phyloP scores from a whole-genome alignment of 2,113 vertebrate genomes.

The Triplophysa dalaica region DNA sequence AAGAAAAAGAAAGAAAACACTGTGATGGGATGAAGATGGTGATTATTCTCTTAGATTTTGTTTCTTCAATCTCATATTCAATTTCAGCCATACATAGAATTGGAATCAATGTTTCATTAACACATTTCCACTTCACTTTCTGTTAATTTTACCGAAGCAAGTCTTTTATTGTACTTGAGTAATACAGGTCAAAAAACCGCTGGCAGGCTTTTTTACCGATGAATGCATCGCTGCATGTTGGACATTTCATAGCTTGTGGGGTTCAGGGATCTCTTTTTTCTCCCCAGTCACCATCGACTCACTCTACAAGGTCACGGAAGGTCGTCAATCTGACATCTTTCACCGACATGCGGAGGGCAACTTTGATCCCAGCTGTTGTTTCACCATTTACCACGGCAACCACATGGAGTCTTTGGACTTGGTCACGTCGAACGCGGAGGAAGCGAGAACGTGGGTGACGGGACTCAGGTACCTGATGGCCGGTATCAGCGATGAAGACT shows the following conservation, averaged over 20 bases:
- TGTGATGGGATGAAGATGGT: background rate
- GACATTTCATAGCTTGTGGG: background rate
- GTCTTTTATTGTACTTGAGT: background rate
- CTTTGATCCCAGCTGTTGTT: conserved; percentile 92
- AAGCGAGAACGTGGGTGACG: conserved; percentile 95
- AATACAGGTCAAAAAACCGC: background rate
- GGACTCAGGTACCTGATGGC: conserved; percentile 96
- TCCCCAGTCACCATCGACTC: conserved; percentile 91
- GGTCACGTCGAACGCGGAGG: conserved; percentile 91
- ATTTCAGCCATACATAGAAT: background rate
- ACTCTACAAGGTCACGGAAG: conserved; percentile 96
- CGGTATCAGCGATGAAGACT: conserved; percentile 96
- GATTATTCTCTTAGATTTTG: background rate
- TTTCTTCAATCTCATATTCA: background rate
- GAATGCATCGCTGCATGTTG: background rate
- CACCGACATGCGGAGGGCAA: conserved; percentile 88
- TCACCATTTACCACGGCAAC: conserved; percentile 94
- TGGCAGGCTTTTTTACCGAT: conserved; percentile 7
- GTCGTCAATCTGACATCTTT: conserved; percentile 91
- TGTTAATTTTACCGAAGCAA: background rate
- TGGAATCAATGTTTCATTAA: background rate
- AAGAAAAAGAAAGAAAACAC: background rate
- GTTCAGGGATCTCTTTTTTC: conserved; percentile 18
- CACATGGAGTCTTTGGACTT: conserved; percentile 96
- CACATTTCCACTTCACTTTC: background rate